Conservation (phyloP, 2,797 vertebrate genomes). For the Chiloscyllium punctatum region DNA sequence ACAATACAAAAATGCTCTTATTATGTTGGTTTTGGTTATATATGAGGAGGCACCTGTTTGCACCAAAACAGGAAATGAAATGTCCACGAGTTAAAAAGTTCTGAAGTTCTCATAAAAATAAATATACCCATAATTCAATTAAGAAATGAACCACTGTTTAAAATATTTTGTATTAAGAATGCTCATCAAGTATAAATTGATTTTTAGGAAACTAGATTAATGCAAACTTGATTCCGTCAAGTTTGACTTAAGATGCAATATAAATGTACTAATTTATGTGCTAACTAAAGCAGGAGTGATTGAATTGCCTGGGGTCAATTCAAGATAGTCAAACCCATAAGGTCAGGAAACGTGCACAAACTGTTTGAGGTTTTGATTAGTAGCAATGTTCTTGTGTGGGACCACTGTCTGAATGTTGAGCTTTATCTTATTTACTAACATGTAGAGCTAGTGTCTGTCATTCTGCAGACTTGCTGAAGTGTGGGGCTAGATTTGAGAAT, state of each 20-base stretch:
- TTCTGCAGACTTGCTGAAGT: neutral
- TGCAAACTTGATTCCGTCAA: neutral
- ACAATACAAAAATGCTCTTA: conserved; percentile 9
- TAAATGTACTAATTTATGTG: neutral
- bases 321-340: neutral
- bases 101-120: neutral
- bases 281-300: neutral
- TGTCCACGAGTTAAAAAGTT: neutral
- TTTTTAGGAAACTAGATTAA: neutral
- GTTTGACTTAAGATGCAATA: neutral
- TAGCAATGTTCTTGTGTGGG: neutral
- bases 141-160: neutral
- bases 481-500: conserved; percentile 41
- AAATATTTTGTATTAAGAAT: no score
- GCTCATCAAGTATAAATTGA: neutral
- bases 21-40: neutral
- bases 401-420: neutral
- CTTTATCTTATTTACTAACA: neutral
- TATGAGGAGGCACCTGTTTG: neutral
- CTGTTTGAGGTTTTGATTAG: neutral
- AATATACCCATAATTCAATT: neutral
- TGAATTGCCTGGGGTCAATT: neutral
- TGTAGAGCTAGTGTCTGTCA: neutral
- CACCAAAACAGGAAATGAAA: neutral
- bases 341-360: neutral